Evolutionary conservation across 2,888 invertebrate species (phyloP).

Genomic region (Coremacera marginata): DNA sequence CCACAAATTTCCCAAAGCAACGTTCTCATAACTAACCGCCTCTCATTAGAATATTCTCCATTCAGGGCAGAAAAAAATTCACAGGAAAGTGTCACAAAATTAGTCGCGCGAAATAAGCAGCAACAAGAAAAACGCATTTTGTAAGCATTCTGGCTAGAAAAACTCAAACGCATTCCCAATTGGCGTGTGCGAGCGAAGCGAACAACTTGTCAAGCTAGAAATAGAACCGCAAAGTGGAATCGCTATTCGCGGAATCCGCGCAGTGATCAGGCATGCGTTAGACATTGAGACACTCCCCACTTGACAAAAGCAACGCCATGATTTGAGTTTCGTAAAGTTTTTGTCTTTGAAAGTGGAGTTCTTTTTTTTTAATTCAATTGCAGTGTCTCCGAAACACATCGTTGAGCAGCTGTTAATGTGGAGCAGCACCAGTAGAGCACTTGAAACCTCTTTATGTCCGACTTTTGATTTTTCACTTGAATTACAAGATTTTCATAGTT

Average conservation of each 20-base stretch:
- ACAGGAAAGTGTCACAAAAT: conserved; percentile 3
- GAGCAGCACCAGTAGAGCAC: not conserved
- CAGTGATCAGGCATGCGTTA: not conserved
- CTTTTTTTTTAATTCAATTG: not conserved
- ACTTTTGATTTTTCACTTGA: not conserved
- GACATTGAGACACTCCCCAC: not conserved
- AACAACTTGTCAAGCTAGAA: not conserved
- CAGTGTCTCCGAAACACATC: not conserved
- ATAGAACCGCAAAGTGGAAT: not conserved
- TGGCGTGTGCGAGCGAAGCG: not conserved
- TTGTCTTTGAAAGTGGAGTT: not conserved
- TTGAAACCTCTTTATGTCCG: not conserved
- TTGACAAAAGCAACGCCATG: too few relatives aligned
- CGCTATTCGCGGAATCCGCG: conserved; percentile 31
- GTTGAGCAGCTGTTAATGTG: not conserved
- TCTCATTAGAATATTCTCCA: too few relatives aligned
- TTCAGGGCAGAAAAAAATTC: not conserved
- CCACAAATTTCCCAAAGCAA: too few relatives aligned
- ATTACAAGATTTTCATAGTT: not conserved
- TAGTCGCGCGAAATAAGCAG: not conserved
- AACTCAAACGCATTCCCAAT: not conserved
- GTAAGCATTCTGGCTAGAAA: not conserved
- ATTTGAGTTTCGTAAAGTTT: not conserved
- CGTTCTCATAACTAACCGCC: too few relatives aligned
- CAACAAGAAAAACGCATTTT: conserved; percentile 4